phyloP scores from a whole-genome alignment of 2,888 invertebrate species.

The Synanthedon tipuliformis region DNA sequence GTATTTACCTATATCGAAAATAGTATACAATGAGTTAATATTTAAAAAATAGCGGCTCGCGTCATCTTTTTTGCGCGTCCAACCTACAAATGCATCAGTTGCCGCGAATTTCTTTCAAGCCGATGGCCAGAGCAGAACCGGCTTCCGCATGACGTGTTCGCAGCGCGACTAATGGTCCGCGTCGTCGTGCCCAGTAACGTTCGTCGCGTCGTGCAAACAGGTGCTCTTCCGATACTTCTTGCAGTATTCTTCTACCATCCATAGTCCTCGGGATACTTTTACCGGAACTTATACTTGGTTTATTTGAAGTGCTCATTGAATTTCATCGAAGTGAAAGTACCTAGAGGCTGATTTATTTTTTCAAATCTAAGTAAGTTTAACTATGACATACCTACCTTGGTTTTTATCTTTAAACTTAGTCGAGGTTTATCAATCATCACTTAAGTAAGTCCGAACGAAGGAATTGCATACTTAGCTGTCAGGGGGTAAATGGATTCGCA shows the following conservation, averaged over 20 bases:
- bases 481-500: background rate
- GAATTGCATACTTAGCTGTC: background rate
- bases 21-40: background rate
- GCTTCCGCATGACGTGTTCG: conserved; percentile 63
- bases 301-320: too few relatives aligned
- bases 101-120: conserved; percentile 46
- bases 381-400: too few relatives aligned
- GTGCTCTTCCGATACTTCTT: conserved; percentile 43
- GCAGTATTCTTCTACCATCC: conserved; percentile 34
- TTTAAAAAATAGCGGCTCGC: background rate
- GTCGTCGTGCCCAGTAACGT: conserved; percentile 51
- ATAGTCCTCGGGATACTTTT: conserved; percentile 21
- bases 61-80: background rate
- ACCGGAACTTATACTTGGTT: background rate
- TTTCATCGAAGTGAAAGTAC: too few relatives aligned
- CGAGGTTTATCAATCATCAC: too few relatives aligned
- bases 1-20: background rate
- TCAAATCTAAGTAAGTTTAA: too few relatives aligned
- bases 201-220: conserved; percentile 60
- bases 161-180: conserved; percentile 50
- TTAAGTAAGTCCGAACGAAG: background rate
- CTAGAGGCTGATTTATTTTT: too few relatives aligned
- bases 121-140: conserved; percentile 50
- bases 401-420: too few relatives aligned
- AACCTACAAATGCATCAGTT: conserved; percentile 26